Conservation (phyloP, 2,888 invertebrate genomes). For the Cheilosia variabilis region DNA sequence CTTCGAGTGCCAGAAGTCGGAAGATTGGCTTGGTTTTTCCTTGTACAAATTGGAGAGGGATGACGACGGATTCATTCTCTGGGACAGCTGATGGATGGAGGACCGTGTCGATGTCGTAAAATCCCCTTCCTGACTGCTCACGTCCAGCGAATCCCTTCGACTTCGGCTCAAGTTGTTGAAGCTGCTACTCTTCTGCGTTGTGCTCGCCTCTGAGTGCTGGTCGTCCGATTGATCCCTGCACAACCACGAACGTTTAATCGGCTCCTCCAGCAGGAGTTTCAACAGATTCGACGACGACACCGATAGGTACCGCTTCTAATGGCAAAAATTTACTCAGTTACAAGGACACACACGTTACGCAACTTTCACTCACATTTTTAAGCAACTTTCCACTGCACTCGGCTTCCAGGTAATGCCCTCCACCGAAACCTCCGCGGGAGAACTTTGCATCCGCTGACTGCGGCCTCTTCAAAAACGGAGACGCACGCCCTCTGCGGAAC, state of each 20-base stretch:
- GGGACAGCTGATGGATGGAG: constrained; percentile 30
- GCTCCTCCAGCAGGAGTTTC: constrained; percentile 82
- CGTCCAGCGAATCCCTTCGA: constrained; percentile 66
- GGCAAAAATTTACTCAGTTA: neutral
- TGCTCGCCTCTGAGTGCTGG: constrained; percentile 78
- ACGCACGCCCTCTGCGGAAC: constrained; percentile 79
- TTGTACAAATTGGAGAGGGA: constrained; percentile 38
- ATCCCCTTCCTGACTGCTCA: constrained; percentile 79
- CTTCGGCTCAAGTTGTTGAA: constrained; percentile 74
- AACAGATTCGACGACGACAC: constrained; percentile 82
- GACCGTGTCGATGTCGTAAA: constrained; percentile 44
- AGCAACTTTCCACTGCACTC: constrained; percentile 64
- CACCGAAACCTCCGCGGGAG: constrained; percentile 77
- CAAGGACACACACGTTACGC: constrained; percentile 32
- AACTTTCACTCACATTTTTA: constrained; percentile 70
- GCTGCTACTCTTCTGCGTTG: constrained; percentile 75
- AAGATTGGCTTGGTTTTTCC: constrained; percentile 43
- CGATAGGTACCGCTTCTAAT: constrained; percentile 77
- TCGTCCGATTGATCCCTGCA: constrained; percentile 80
- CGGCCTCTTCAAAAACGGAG: constrained; percentile 80
- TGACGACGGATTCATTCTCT: constrained; percentile 51
- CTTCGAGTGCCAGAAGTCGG: constrained; percentile 62
- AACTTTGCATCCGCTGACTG: constrained; percentile 83
- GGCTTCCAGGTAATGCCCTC: constrained; percentile 76
- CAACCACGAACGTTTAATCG: constrained; percentile 85